Conservation (phyloP, 2,113 vertebrate genomes). For the Pachycephala philippinensis region DNA sequence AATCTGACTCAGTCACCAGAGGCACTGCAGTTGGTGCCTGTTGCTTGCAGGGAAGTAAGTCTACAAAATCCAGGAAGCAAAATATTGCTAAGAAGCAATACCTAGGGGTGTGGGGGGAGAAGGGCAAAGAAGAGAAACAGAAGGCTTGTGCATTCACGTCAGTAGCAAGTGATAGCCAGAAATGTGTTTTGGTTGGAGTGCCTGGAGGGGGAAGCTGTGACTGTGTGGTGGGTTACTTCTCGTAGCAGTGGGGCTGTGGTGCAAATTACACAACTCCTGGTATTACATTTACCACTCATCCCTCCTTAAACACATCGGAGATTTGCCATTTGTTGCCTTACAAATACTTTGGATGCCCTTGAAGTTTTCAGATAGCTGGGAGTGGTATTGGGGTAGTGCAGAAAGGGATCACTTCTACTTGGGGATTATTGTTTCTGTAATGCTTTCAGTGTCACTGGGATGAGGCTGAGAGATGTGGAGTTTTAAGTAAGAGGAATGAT, state of each 20-base stretch:
- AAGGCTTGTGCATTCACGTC: neutral
- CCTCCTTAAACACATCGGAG: neutral
- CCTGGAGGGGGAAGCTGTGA: neutral
- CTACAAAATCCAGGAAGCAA: neutral
- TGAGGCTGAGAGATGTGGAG: neutral
- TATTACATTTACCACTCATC: neutral
- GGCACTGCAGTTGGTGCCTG: neutral
- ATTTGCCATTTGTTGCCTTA: neutral
- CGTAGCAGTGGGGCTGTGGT: neutral
- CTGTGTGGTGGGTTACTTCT: neutral
- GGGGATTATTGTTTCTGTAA: neutral
- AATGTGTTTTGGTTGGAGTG: neutral
- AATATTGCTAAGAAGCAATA: neutral
- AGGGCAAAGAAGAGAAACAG: neutral
- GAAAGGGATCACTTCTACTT: neutral
- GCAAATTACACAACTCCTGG: neutral
- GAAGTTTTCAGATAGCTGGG: neutral
- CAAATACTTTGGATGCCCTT: neutral
- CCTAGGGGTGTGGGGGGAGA: neutral
- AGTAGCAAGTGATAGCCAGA: neutral
- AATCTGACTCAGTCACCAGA: neutral
- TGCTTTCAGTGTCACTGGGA: neutral
- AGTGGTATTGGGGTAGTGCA: neutral
- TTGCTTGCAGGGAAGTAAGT: neutral
- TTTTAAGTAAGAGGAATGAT: neutral